Conservation (phyloP, 2,888 invertebrate genomes). For the Hecatera dysodea region DNA sequence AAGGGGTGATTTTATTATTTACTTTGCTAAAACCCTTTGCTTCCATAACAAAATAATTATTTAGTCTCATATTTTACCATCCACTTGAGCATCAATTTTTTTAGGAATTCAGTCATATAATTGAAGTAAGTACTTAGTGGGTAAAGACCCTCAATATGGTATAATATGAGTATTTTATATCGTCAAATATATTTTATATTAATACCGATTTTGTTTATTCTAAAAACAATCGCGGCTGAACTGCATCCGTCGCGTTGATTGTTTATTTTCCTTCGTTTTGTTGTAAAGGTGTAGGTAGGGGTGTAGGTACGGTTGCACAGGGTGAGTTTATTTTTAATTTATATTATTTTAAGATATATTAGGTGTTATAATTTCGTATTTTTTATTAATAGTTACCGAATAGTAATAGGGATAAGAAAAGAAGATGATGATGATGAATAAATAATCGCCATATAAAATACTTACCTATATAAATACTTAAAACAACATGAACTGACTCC, state of each 20-base stretch:
- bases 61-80: not conserved
- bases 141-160: slow-evolving; percentile 8
- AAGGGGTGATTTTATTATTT: slow-evolving; percentile 21
- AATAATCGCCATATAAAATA: too few relatives aligned
- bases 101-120: slow-evolving; percentile 13
- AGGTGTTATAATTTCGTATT: not conserved
- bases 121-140: slow-evolving; percentile 7
- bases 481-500: too few relatives aligned
- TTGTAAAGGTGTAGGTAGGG: slow-evolving; percentile 76
- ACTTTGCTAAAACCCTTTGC: slow-evolving; percentile 11
- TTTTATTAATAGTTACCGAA: too few relatives aligned
- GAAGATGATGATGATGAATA: too few relatives aligned
- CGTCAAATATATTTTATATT: slow-evolving; percentile 68
- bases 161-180: slow-evolving; percentile 6
- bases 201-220: slow-evolving; percentile 83
- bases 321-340: slow-evolving; percentile 55
- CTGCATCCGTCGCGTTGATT: slow-evolving; percentile 85
- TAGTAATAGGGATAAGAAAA: too few relatives aligned
- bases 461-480: too few relatives aligned
- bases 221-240: slow-evolving; percentile 80
- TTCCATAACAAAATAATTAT: slow-evolving; percentile 32
- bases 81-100: slow-evolving; percentile 20
- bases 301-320: slow-evolving; percentile 73
- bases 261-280: slow-evolving; percentile 87
- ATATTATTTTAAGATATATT: too few relatives aligned